Evolutionary conservation across 2,888 invertebrate genomes (phyloP), one percentile per base, ranked within the genome.

Genomic region (Mesorhabditis sp.): DNA sequence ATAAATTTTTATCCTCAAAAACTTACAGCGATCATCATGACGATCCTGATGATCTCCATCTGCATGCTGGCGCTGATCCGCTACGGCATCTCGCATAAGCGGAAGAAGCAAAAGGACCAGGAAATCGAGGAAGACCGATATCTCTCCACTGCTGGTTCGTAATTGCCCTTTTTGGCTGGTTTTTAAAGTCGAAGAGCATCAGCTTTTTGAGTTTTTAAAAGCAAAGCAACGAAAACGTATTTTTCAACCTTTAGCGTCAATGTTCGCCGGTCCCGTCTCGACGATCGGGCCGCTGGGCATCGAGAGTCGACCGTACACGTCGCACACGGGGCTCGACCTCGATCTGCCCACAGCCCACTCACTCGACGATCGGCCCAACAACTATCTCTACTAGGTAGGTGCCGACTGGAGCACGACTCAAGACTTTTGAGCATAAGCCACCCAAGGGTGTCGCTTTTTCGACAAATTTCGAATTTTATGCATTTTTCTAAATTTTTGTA

Each of bases 81-180:
- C 61, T 85, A 85, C 69, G 85, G 84, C 69, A 81, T 85, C 79
- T 82, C 82, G 65, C 84, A 84, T 69, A 76, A 81, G 63, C 74
- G 83, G 13, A 84, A 84, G 78, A 85, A 85, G 75, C 76, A 80
- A 66, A 85, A 85, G 76, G 83, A 83, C 67, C 77, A 79, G 45
- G 85, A 85, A 67, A 79, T 85, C 45, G 84, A 83, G 42, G 83
- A 83, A 67, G 82, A 82, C 67, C 74, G 82, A 43, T 80, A 80
- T 62, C 80, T 82, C 74, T 77, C 81, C 13, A 76, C 80, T 42
- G 76, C 78, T 43, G 78, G 80, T 77, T 58, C 71, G 74, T 67
- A 67, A 4, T 64, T 63, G 13, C 28, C 65, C 13, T 42, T 41
- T 42, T 63, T 63, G 28, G 28, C 43, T 67, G 4, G 10, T 63